Evolutionary conservation across 1,140 invertebrate species (phyloP).

Genomic region (Drosophila lacteicornis): DNA sequence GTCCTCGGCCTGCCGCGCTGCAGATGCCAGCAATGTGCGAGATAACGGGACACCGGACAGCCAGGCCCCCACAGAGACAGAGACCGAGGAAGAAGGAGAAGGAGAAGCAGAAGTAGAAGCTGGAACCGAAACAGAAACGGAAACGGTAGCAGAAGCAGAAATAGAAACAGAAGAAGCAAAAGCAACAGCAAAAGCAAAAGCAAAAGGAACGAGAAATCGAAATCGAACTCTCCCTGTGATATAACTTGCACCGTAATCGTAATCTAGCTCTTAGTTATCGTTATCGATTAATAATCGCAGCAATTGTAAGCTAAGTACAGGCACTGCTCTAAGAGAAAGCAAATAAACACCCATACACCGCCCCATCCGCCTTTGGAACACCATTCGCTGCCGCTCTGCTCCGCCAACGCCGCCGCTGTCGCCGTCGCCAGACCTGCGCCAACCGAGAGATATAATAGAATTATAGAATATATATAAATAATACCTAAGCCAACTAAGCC

Average conservation of each 20-base stretch:
- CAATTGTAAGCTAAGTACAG: constrained; percentile 59
- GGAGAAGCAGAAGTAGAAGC: constrained; percentile 26
- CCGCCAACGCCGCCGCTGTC: constrained; percentile 29
- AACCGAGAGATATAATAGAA: constrained; percentile 30
- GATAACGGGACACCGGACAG: constrained; percentile 56
- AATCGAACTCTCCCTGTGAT: constrained; percentile 83
- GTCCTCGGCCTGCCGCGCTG: constrained; percentile 37
- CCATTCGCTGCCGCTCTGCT: constrained; percentile 51
- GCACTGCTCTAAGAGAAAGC: constrained; percentile 22
- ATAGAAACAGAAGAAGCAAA: constrained; percentile 17
- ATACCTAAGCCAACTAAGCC: constrained; percentile 10
- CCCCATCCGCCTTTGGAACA: constrained; percentile 42
- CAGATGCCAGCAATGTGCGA: constrained; percentile 56
- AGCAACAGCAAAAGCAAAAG: constrained; percentile 39
- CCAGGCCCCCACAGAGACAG: constrained; percentile 32
- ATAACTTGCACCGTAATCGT: constrained; percentile 83
- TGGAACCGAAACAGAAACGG: neutral
- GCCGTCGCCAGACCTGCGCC: constrained; percentile 50
- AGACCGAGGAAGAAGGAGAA: constrained; percentile 36
- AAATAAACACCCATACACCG: constrained; percentile 26
- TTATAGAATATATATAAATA: constrained; percentile 12
- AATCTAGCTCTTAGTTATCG: constrained; percentile 74
- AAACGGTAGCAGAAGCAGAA: constrained; percentile 19
- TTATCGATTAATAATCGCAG: constrained; percentile 66
- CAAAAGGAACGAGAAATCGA: constrained; percentile 68